Base-by-base conservation (phyloP, 2,888 invertebrate species). In the Phyllotreta striolata region DNA sequence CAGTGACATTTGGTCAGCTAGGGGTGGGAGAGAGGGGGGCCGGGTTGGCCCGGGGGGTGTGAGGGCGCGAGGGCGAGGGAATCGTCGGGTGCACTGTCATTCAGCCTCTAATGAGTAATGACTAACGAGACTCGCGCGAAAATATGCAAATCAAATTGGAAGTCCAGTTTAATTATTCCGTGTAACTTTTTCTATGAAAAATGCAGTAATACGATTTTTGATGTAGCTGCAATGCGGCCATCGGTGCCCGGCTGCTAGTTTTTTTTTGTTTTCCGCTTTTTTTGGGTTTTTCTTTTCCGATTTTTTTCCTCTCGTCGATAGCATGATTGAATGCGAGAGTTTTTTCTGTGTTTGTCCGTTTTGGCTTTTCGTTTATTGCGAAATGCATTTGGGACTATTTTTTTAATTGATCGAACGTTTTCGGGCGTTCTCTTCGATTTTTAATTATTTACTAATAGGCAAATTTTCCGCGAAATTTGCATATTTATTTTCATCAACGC, bases 141-240 rank as follows among this genome's bases (percentile, higher is more conserved):
- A 81, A 81, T 81, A 82, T 82, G 81, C 81, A 81, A 81, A 81
- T 81, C 81, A 80, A 81, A 82, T 82, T 81, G 82, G 76, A 81
- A 80, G 78, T 79, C 78, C 77, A 79, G 79, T 81, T 81, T 79
- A 81, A 80, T 80, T 80, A 80, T 80, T 79, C 78, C 70, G 71
- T 75, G 75, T 75, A 71, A 72, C 73, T 73, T 74, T 72, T 74
- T 72, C 69, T 70, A 67, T 72, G 75, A 76, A 77, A 77, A 76
- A 73, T 74, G 74, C 74, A 73, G 72, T 76, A 76, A 76, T 75
- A 73, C 71, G 71, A 76, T 76, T 77, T 74, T 75, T 77, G 72
- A 73, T 71, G 70, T 70, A 69, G 66, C 69, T 68, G 68, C 66
- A 66, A 58, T 68, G 70, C 68, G 66, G 66, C 63, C 68, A 61